Percentiles rank a stretch among this genome's conserved stretches.
phyloP scores from a whole-genome alignment of 1,140 invertebrate species.

The Cyclargus thomasi region DNA sequence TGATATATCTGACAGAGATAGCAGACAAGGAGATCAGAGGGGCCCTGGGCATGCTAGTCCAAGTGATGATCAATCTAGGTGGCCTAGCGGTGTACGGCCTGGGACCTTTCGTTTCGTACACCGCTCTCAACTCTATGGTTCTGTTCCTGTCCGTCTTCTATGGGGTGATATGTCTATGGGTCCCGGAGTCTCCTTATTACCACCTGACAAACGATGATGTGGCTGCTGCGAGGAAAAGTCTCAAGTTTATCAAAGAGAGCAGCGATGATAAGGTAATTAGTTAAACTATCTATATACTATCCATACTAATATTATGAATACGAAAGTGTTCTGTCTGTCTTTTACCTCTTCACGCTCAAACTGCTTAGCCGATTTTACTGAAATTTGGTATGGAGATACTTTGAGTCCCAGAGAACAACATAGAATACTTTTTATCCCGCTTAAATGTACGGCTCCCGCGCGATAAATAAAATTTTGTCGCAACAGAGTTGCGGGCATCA shows the following conservation, averaged over 20 bases:
- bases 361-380: too few species aligned
- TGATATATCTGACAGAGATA: slow-evolving; percentile 84
- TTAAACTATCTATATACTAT: too few species aligned
- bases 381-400: too few species aligned
- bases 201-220: slow-evolving; percentile 76
- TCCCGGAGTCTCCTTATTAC: slow-evolving; percentile 88
- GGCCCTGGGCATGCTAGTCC: slow-evolving; percentile 80
- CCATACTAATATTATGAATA: too few species aligned
- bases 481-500: too few species aligned
- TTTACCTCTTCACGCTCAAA: too few species aligned
- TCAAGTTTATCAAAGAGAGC: slow-evolving; percentile 62
- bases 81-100: slow-evolving; percentile 75
- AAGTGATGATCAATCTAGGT: slow-evolving; percentile 81
- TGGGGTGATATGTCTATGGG: slow-evolving; percentile 78
- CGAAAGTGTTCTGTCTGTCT: too few species aligned
- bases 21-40: slow-evolving; percentile 81
- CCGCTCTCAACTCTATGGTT: slow-evolving; percentile 68
- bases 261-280: slow-evolving; percentile 51
- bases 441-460: too few species aligned
- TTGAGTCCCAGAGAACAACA: too few species aligned
- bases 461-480: too few species aligned
- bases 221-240: slow-evolving; percentile 57
- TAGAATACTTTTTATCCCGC: too few species aligned
- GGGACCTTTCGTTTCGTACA: slow-evolving; percentile 77
- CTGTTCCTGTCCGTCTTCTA: slow-evolving; percentile 72